phyloP scores from a whole-genome alignment of 2,888 invertebrate species.

The Tanytarsus gracilentus region DNA sequence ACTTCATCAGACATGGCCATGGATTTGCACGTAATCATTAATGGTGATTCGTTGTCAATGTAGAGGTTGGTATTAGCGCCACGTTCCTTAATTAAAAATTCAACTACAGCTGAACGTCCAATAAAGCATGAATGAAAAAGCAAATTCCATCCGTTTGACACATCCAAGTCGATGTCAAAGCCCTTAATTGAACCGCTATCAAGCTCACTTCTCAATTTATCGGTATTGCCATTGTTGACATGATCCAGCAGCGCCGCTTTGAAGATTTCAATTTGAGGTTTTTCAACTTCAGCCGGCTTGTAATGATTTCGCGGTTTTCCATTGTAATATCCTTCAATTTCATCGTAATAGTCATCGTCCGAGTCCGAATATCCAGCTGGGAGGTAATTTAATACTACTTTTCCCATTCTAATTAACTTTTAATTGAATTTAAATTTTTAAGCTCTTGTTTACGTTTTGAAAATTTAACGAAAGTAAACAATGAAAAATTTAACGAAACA shows the following conservation, averaged over 20 bases:
- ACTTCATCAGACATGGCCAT: conserved; percentile 32
- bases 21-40: conserved; percentile 38
- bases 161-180: conserved; percentile 2
- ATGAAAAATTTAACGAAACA: not conserved
- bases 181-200: not conserved
- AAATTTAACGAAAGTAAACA: too few species aligned
- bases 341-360: not conserved
- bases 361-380: not conserved
- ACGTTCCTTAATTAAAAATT: not conserved
- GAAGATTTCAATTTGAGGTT: too few species aligned
- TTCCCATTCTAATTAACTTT: too few species aligned
- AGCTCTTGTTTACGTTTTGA: too few species aligned
- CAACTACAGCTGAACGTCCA: not conserved
- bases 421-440: not conserved
- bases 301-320: too few species aligned
- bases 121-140: conserved; percentile 10
- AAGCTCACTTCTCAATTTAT: not conserved
- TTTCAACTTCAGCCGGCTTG: too few species aligned
- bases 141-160: conserved; percentile 8
- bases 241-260: not conserved
- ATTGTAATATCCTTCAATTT: too few species aligned
- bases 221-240: not conserved
- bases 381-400: not conserved
- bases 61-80: not conserved
- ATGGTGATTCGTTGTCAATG: conserved; percentile 32